Percentiles rank a stretch among this genome's conserved stretches.
Evolutionary conservation across 2,888 invertebrate genomes (phyloP).

Genomic region (Callyntrura sp.): DNA sequence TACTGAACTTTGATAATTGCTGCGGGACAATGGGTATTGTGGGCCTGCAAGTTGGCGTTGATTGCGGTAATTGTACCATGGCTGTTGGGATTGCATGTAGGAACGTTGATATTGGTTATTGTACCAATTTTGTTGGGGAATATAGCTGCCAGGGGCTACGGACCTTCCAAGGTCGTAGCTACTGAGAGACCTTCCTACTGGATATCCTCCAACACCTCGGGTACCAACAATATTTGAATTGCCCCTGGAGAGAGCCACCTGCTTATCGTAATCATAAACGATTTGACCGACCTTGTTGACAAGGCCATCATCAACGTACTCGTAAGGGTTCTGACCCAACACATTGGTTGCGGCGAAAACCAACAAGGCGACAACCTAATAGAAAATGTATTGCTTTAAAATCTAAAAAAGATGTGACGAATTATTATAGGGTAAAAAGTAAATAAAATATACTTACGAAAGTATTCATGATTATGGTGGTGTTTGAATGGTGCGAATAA

Average conservation of each 20-base stretch:
- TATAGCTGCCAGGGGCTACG: not conserved
- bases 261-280: constrained; percentile 63
- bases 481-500: not conserved
- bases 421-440: not conserved
- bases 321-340: constrained; percentile 53
- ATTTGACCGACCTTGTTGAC: constrained; percentile 69
- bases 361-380: constrained; percentile 23
- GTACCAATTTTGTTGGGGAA: constrained; percentile 1
- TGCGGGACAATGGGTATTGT: not conserved
- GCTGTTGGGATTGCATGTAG: constrained; percentile 16
- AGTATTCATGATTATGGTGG: constrained; percentile 61
- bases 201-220: constrained; percentile 22
- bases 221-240: not conserved
- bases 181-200: constrained; percentile 10
- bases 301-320: constrained; percentile 69
- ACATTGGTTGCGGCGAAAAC: constrained; percentile 50
- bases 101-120: not conserved
- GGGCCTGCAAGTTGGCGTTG: constrained; percentile 13
- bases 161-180: constrained; percentile 8
- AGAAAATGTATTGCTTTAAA: not conserved
- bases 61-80: constrained; percentile 15
- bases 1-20: constrained; percentile 15
- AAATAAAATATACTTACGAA: constrained; percentile 44
- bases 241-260: constrained; percentile 32
- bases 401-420: constrained; percentile 1